Percentiles rank a stretch among this genome's conserved stretches.
Conservation (phyloP, 2,888 invertebrate genomes). For the Strigamia transsilvanica region DNA sequence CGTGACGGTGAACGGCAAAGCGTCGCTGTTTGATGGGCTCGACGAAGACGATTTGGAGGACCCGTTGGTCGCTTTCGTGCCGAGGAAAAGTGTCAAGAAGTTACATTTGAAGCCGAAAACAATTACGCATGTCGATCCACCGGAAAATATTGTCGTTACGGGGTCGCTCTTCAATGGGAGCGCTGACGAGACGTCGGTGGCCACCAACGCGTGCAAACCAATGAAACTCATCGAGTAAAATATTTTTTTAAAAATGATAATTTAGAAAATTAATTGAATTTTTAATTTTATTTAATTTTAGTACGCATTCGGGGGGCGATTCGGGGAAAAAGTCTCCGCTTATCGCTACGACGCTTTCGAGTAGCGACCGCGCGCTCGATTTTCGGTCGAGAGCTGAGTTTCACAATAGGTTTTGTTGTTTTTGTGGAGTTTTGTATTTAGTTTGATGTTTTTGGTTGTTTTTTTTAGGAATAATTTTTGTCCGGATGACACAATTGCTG, state of each 20-base stretch:
- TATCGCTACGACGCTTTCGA: not conserved
- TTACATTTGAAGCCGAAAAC: constrained; percentile 74
- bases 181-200: not conserved
- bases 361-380: not conserved
- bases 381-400: not conserved
- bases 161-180: constrained; percentile 9
- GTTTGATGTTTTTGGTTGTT: not conserved
- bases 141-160: not conserved
- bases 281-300: not conserved
- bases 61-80: constrained; percentile 65
- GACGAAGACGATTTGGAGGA: constrained; percentile 75
- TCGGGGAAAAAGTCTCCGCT: not conserved
- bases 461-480: constrained; percentile 10
- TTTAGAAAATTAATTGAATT: not conserved
- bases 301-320: not conserved
- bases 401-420: constrained; percentile 19
- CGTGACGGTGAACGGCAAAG: constrained; percentile 65
- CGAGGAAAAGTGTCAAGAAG: constrained; percentile 72
- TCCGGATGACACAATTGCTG: constrained; percentile 54
- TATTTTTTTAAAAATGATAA: not conserved
- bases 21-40: constrained; percentile 81
- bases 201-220: not conserved
- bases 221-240: not conserved
- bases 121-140: not conserved
- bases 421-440: not conserved